A percentile compares a stretch with the other conserved stretches of the same genome.
phyloP scores from a whole-genome alignment of 2,888 invertebrate species.

The Scaptomyza caliginosa region DNA sequence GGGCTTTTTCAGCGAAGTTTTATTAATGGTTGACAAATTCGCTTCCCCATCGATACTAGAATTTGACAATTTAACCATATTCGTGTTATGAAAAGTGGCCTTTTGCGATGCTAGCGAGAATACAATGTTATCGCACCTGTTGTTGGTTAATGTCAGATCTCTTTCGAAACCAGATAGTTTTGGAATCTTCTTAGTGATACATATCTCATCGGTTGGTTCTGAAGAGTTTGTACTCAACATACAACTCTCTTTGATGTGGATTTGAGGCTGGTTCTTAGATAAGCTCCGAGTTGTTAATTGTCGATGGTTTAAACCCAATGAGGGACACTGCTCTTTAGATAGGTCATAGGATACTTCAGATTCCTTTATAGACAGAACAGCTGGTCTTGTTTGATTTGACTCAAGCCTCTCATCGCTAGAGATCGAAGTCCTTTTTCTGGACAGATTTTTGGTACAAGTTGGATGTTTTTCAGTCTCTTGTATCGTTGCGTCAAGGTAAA shows the following conservation, averaged over 20 bases:
- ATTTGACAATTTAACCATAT: neutral
- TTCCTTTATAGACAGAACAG: too few species aligned
- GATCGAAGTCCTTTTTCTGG: neutral
- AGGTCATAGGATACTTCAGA: too few species aligned
- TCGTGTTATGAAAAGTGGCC: neutral
- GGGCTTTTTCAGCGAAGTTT: neutral
- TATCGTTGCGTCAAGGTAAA: neutral
- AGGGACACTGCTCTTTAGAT: too few species aligned
- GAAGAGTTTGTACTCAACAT: neutral
- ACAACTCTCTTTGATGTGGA: neutral
- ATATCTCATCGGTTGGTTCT: too few species aligned
- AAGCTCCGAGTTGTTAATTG: neutral
- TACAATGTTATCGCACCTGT: neutral
- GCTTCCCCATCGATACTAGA: neutral
- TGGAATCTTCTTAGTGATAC: neutral
- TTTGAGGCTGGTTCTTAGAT: neutral
- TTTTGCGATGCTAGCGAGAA: neutral
- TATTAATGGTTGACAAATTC: neutral
- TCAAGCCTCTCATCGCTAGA: neutral
- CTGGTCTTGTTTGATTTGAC: neutral
- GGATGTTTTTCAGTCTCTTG: neutral
- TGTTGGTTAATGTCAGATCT: neutral
- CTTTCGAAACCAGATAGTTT: neutral
- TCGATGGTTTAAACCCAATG: too few species aligned
- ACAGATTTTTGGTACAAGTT: constrained; percentile 7